phyloP scores from a whole-genome alignment of 2,113 vertebrate genomes.

The Laterallus jamaicensis region DNA sequence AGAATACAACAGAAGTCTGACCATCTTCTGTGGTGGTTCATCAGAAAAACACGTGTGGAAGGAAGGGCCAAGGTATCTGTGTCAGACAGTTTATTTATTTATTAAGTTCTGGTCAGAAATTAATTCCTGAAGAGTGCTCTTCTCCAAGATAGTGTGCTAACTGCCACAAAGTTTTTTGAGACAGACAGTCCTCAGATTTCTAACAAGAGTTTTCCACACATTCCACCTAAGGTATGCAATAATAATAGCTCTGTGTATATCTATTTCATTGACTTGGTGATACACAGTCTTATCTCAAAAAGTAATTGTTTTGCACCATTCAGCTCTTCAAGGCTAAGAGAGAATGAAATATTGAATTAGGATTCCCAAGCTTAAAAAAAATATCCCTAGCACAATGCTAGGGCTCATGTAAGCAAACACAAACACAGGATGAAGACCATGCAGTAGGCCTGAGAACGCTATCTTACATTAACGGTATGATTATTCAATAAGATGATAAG shows the following conservation, averaged over 20 bases:
- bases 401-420: not conserved
- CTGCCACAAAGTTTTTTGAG: not conserved
- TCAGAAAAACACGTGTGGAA: not conserved
- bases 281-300: not conserved
- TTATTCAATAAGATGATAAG: not conserved
- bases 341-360: not conserved
- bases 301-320: not conserved
- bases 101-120: not conserved
- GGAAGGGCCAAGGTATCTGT: not conserved
- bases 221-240: not conserved
- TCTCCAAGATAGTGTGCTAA: not conserved
- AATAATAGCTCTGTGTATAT: not conserved
- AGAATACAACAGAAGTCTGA: not conserved
- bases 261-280: not conserved
- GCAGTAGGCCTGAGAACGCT: not conserved
- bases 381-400: not conserved
- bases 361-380: not conserved
- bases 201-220: not conserved
- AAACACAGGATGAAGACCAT: not conserved
- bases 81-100: not conserved
- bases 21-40: not conserved
- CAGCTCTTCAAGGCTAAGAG: not conserved
- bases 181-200: not conserved
- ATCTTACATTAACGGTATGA: too few relatives aligned
- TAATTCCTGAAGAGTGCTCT: not conserved